Percentiles rank a stretch among this genome's conserved stretches.
Evolutionary conservation across 1,140 invertebrate species (phyloP).

Genomic region (Portunus trituberculatus): DNA sequence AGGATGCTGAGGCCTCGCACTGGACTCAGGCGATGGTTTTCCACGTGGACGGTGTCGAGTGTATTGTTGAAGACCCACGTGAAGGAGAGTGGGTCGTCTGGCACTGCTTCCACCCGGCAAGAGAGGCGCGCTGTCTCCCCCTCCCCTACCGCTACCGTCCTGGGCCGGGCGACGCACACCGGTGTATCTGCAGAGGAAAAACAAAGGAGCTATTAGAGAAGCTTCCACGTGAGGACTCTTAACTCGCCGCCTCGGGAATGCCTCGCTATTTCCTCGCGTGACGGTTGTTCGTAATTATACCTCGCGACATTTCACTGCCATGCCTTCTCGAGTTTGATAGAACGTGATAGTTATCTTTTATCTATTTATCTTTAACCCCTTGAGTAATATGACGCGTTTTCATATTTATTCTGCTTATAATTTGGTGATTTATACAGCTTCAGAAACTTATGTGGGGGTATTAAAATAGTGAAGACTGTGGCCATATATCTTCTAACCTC

Average conservation of each 20-base stretch:
- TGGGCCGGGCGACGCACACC: not conserved
- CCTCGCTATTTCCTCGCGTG: not conserved
- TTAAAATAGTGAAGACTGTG: too few relatives aligned
- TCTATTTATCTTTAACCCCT: too few relatives aligned
- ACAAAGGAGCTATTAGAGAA: not conserved
- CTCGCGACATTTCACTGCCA: too few relatives aligned
- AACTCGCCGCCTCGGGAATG: not conserved
- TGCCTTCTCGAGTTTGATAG: too few relatives aligned
- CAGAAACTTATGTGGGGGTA: too few relatives aligned
- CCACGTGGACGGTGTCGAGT: not conserved
- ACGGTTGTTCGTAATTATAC: too few relatives aligned
- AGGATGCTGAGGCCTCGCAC: not conserved
- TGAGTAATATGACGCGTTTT: too few relatives aligned
- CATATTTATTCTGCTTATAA: too few relatives aligned
- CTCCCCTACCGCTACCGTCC: conserved; percentile 2
- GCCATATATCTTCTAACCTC: too few relatives aligned
- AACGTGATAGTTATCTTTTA: too few relatives aligned
- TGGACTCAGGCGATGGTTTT: not conserved
- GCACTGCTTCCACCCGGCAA: not conserved
- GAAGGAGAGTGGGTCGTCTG: not conserved
- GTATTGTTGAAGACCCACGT: conserved; percentile 2
- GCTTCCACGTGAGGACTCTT: not conserved
- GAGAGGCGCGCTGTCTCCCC: not conserved
- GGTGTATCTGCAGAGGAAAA: not conserved
- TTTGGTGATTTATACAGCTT: too few relatives aligned